A percentile compares a stretch with the other conserved stretches of the same genome.
These are phyloP conservation scores for Chamaea fasciata DNA, from an alignment of 2,113 vertebrate genomes.

Conservation along the genomic window DNA sequence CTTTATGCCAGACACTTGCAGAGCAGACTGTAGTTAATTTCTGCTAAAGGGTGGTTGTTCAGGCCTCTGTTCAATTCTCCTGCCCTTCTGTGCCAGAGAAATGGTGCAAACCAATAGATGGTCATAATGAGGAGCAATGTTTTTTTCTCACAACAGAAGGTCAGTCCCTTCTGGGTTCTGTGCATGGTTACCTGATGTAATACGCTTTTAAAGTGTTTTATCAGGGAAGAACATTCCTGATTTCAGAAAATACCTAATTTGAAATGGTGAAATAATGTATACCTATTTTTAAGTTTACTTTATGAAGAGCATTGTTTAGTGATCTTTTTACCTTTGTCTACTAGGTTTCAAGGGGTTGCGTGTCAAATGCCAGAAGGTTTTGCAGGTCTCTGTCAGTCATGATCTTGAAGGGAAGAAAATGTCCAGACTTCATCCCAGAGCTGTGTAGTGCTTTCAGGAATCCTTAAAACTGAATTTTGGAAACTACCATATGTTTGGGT, in stretches of 20 bases:
- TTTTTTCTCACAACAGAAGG: background rate
- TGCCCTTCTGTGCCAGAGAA: background rate
- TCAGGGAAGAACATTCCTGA: background rate
- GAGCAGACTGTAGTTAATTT: background rate
- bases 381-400: background rate
- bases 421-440: background rate
- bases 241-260: background rate
- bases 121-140: background rate
- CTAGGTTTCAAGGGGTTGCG: background rate
- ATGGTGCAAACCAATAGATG: background rate
- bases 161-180: background rate
- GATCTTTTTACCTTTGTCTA: background rate
- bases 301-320: background rate
- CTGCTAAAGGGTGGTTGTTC: fast-evolving
- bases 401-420: background rate
- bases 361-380: background rate
- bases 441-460: background rate
- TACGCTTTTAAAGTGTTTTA: background rate
- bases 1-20: background rate
- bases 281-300: background rate
- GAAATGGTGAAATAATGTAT: background rate
- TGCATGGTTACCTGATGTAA: background rate
- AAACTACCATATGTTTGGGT: background rate
- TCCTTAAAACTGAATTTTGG: background rate
- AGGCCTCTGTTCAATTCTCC: background rate